Percentiles rank a stretch among this genome's conserved stretches.
Evolutionary conservation across 2,888 invertebrate species (phyloP).

Genomic region (Parnassius orleans): DNA sequence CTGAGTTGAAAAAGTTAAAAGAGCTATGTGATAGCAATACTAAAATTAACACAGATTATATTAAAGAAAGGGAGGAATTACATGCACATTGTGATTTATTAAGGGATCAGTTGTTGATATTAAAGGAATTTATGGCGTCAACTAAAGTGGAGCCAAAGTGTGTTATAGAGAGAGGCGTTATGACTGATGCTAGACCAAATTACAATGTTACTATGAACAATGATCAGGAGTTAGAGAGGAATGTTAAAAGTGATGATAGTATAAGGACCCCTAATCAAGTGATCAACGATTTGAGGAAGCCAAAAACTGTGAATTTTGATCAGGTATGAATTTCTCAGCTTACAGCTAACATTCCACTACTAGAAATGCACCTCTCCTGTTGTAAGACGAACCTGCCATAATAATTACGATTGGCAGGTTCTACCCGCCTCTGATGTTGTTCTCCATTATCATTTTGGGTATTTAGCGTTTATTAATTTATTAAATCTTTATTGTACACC

Average conservation of each 20-base stretch:
- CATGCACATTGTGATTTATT: conserved; percentile 50
- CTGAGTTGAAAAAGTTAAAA: conserved; percentile 44
- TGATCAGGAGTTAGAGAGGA: conserved; percentile 38
- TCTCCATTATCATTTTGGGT: too few species aligned
- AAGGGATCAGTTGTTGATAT: conserved; percentile 48
- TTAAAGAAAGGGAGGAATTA: conserved; percentile 39
- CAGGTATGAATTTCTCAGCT: conserved; percentile 42
- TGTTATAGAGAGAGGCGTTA: conserved; percentile 49
- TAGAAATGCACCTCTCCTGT: too few species aligned
- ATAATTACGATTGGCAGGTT: too few species aligned
- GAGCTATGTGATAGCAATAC: conserved; percentile 31
- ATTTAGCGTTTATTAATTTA: too few species aligned
- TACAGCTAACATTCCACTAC: too few species aligned
- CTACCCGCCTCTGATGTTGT: too few species aligned
- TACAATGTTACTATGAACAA: conserved; percentile 45
- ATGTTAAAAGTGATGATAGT: conserved; percentile 36
- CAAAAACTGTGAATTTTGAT: conserved; percentile 64
- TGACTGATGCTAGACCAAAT: conserved; percentile 42
- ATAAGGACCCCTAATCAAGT: conserved; percentile 46
- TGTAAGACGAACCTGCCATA: too few species aligned
- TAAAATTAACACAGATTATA: conserved; percentile 23
- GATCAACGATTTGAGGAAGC: conserved; percentile 66
- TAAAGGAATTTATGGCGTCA: conserved; percentile 52
- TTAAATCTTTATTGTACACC: too few species aligned
- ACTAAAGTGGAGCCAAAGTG: conserved; percentile 44